These are phyloP conservation scores for Lepidiolamprologus cunningtoni DNA, from an alignment of 2,113 vertebrate species.

Conservation along the genomic window DNA sequence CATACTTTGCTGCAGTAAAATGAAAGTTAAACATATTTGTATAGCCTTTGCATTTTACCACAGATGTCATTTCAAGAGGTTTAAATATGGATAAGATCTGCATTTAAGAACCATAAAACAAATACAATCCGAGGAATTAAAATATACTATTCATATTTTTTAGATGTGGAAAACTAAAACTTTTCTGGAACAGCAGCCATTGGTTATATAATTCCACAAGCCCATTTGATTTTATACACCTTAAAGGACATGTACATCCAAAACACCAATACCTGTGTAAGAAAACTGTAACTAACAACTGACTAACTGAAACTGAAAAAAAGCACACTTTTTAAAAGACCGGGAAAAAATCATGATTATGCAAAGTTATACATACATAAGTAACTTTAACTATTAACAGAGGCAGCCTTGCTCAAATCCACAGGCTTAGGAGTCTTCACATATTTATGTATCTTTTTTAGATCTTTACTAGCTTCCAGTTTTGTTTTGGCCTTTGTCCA, in stretches of 20 bases:
- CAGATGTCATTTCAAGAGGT: not conserved
- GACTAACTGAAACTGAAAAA: not conserved
- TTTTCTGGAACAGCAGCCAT: fast-evolving
- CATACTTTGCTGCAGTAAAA: not conserved
- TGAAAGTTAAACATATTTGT: not conserved
- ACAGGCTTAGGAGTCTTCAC: not conserved
- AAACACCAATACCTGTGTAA: not conserved
- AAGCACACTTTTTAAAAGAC: not conserved
- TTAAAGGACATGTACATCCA: not conserved
- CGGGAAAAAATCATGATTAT: not conserved
- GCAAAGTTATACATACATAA: not conserved
- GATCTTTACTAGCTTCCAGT: not conserved
- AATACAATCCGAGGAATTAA: not conserved
- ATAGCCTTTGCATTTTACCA: not conserved
- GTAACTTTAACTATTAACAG: not conserved
- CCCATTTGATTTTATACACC: not conserved
- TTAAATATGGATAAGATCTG: not conserved
- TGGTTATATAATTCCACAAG: not conserved
- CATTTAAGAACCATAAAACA: not conserved
- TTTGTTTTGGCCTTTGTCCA: not conserved
- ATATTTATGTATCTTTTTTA: not conserved
- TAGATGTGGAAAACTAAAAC: not conserved
- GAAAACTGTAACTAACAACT: not conserved
- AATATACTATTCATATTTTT: not conserved
- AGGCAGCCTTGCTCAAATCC: not conserved